These are phyloP conservation scores for Macrotrachela quadricornifera DNA, from an alignment of 1,140 invertebrate genomes.

Conservation along the genomic window DNA sequence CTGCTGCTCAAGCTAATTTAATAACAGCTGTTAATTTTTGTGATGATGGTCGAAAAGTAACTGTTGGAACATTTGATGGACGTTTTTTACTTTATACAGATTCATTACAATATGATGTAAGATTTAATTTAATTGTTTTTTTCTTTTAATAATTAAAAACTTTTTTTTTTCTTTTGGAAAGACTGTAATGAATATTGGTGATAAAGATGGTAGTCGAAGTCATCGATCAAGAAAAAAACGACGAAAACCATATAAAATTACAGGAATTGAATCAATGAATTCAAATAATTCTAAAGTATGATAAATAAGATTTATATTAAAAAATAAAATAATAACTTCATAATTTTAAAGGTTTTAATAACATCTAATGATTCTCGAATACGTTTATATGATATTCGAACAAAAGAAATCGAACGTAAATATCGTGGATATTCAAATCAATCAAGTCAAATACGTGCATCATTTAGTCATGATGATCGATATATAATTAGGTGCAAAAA, in stretches of 20 bases:
- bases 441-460: slow-evolving; percentile 83
- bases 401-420: slow-evolving; percentile 83
- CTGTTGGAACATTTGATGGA: slow-evolving; percentile 83
- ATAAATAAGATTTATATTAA: neutral
- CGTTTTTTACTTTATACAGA: slow-evolving; percentile 93
- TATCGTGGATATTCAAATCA: slow-evolving; percentile 81
- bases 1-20: slow-evolving; percentile 39
- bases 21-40: slow-evolving; percentile 96
- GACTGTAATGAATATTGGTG: neutral
- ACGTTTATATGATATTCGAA: slow-evolving; percentile 78
- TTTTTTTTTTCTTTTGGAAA: neutral
- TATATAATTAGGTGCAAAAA: slow-evolving; percentile 17
- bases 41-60: slow-evolving; percentile 84
- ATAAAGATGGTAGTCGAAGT: neutral
- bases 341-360: slow-evolving; percentile 48
- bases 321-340: neutral
- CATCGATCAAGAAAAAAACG: neutral
- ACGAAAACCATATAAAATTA: slow-evolving; percentile 46
- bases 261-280: slow-evolving; percentile 74
- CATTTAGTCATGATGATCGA: neutral
- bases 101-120: slow-evolving; percentile 37
- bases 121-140: neutral
- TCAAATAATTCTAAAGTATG: slow-evolving; percentile 67
- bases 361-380: slow-evolving; percentile 95
- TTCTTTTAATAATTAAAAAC: neutral